Conservation (phyloP, 2,797 vertebrate genomes). For the Takifugu rubripes region DNA sequence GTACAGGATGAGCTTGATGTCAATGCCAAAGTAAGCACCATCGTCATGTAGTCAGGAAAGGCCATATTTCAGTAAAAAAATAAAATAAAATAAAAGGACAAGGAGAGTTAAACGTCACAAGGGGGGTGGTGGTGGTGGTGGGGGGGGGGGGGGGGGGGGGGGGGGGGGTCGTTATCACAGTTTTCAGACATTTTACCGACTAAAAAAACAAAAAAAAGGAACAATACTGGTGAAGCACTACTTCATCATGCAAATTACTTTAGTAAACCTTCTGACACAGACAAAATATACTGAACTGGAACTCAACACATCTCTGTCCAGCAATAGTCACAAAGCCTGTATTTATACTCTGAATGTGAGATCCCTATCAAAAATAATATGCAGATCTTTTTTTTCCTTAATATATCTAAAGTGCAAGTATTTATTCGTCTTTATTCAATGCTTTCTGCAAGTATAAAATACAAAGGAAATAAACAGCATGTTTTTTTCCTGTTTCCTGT, state of each 20-base stretch:
- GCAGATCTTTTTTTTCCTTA: constrained; percentile 80
- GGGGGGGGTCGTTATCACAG: constrained; percentile 73
- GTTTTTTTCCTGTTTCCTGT: constrained; percentile 67
- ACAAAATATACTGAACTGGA: constrained; percentile 86
- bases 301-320: constrained; percentile 81
- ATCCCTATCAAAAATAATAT: constrained; percentile 89
- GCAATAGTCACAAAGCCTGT: constrained; percentile 82
- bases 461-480: constrained; percentile 82
- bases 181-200: constrained; percentile 81
- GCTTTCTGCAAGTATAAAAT: constrained; percentile 86
- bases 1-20: constrained; percentile 72
- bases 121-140: constrained; percentile 58
- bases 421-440: constrained; percentile 84
- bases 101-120: constrained; percentile 74
- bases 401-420: constrained; percentile 88
- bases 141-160: constrained; percentile 9
- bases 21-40: constrained; percentile 84
- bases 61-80: constrained; percentile 74
- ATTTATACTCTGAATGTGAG: constrained; percentile 81
- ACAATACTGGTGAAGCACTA: constrained; percentile 82
- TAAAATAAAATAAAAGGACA: constrained; percentile 64
- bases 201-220: constrained; percentile 70
- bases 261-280: constrained; percentile 83
- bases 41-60: constrained; percentile 80
- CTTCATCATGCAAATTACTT: constrained; percentile 84